Evolutionary conservation across 2,797 vertebrate genomes (phyloP), one percentile per base, ranked within the genome.

Genomic region (Poeciliopsis turneri): DNA sequence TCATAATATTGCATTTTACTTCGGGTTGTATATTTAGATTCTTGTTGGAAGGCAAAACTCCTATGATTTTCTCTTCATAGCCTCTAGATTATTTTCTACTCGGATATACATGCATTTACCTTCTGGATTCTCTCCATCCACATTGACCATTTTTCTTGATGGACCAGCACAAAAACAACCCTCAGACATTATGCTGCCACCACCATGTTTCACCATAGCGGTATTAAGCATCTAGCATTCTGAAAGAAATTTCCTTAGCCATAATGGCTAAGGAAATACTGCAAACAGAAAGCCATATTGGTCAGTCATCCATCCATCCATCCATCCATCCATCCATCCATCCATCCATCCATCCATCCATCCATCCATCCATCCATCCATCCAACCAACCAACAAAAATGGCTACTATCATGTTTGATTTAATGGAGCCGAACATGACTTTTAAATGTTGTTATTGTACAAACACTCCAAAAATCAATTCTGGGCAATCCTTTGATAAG

Each of bases 391-490:
- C 49, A 51, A 51, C 18, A 51, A 59, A 23, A 75, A 55, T 74
- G 39, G 57, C 41, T 10, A 20, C 18, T 18, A 43, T 57, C 30
- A 15, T 79, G 57, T 46, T 23, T 41, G 86, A 90, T 86, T 91
- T 89, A 87, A 88, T 86, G 94, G 91, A 95, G 92, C 89, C 88
- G 92, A 66, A 79, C 91, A 93, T 95, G 94, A 95, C 95, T 97
- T 97, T 95, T 95, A 96, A 97, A 96, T 97, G 95, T 95, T 96
- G 93, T 90, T 94, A 86, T 89, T 96, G 93, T 92, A 94, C 95
- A 97, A 97, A 96, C 96, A 96, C 96, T 93, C 94, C 85, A 81
- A 97, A 97, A 98, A 97, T 99, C 97, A 97, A 98, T 98, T 93
- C 93, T 82, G 84, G 90, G 96, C 96, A 96, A 95, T 94, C 88